A percentile compares a stretch with the other conserved stretches of the same genome.
These are phyloP conservation scores for Anhinga anhinga DNA, from an alignment of 2,113 vertebrate genomes.

Conservation along the genomic window DNA sequence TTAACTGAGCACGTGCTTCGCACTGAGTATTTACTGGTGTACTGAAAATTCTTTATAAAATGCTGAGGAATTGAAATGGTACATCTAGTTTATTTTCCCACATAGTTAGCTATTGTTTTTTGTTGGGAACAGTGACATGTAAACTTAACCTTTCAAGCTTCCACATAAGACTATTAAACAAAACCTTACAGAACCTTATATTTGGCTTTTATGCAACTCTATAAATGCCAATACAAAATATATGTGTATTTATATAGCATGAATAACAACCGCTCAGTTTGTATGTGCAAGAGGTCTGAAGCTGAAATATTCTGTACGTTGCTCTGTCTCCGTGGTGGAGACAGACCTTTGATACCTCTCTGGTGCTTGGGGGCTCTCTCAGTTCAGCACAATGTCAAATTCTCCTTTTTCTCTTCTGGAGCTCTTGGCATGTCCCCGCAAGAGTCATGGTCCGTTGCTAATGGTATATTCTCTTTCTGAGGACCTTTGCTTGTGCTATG, in stretches of 20 bases:
- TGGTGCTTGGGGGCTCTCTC: not conserved
- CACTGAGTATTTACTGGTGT: not conserved
- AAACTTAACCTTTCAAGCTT: not conserved
- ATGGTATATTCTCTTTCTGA: not conserved
- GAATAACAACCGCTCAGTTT: not conserved
- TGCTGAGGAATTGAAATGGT: not conserved
- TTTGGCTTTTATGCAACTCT: not conserved
- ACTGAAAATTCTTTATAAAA: not conserved
- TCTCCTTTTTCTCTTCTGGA: not conserved
- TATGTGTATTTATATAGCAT: not conserved
- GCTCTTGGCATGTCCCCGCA: not conserved
- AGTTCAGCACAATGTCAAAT: not conserved
- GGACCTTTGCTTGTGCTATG: not conserved
- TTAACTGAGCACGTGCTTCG: conserved; percentile 35
- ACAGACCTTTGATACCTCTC: not conserved
- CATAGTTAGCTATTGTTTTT: not conserved
- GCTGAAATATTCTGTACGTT: fast-evolving
- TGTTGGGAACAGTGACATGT: not conserved
- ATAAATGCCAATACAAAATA: not conserved
- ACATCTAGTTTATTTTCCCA: not conserved
- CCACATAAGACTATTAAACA: not conserved
- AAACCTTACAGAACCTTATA: not conserved
- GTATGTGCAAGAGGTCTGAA: not conserved
- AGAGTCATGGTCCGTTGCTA: not conserved
- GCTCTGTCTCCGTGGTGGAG: not conserved